Evolutionary conservation across 2,888 invertebrate species (phyloP), one percentile per base, ranked within the genome.

Genomic region (Acleris holmiana): DNA sequence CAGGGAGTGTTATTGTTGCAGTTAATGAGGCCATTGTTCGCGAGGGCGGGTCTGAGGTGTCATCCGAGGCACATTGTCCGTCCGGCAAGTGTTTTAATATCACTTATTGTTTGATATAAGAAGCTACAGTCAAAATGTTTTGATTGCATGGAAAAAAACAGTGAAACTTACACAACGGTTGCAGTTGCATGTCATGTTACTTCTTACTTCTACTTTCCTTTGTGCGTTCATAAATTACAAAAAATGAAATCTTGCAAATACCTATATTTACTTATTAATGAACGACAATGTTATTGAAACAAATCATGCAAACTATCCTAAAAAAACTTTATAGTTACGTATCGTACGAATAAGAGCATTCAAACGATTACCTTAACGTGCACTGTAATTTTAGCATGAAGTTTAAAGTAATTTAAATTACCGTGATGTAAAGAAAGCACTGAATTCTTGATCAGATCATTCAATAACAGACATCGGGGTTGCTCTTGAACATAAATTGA

Each of bases 1-100:
- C 77, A 76, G 75, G 80, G 82, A 74, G 78, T 80, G 82, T 84
- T 86, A 88, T 89, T 88, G 87, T 89, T 83, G 76, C 77, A 80
- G 76, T 80, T 86, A 89, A 89, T 86, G 86, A 89, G 78, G 71
- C 84, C 75, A 86, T 90, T 90, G 88, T 90, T 85, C 80, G 64
- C 61, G 54, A 67, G 75, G 78, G 79, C 72, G 71, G 78, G 78
- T 74, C 72, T 76, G 72, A 77, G 82, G 84, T 85, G 86, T 83
- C 86, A 85, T 83, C 79, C 75, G 75, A 82, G 74, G 78, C 74
- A 77, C 82, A 89, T 87, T 89, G 89, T 90, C 78, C 71, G 73
- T 70, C 76, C 71, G 69, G 74, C 76, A 79, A 82, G 76, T 85
- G 83, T 85, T 86, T 84, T 83, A 77, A 84, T 84, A 83, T 77